These are phyloP conservation scores for Meloidogyne floridensis DNA, from an alignment of 1,140 invertebrate species.

Conservation along the genomic window DNA sequence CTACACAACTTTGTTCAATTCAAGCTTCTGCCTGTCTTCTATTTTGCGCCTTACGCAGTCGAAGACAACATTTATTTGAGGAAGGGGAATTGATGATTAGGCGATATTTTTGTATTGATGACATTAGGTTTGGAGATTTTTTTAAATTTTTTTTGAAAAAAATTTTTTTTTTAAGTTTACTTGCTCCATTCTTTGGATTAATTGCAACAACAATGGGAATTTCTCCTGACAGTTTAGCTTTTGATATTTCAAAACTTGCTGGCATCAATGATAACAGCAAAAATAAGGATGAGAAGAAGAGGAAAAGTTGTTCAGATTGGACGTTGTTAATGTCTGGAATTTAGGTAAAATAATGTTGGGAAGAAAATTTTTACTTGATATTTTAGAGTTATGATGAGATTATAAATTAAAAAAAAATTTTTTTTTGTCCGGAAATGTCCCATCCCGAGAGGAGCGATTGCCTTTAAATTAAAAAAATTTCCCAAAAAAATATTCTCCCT, in stretches of 20 bases:
- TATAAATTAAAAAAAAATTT: not conserved
- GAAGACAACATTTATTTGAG: constrained; percentile 15
- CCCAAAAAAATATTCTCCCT: too few species aligned
- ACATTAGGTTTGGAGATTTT: not conserved
- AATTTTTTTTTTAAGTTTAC: constrained; percentile 6
- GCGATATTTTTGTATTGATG: constrained; percentile 20
- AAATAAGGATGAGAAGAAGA: not conserved
- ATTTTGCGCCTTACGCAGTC: constrained; percentile 18
- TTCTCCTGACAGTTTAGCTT: not conserved
- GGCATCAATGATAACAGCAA: not conserved
- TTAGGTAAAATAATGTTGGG: not conserved
- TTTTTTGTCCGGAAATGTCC: not conserved
- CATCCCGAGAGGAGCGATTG: not conserved
- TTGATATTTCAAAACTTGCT: not conserved
- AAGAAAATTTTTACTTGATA: not conserved
- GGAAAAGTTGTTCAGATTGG: not conserved
- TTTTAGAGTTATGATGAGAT: not conserved
- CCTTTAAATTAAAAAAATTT: not conserved
- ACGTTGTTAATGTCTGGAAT: not conserved
- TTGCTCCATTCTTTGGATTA: constrained; percentile 10
- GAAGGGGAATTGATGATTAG: constrained; percentile 23
- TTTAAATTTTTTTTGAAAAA: not conserved
- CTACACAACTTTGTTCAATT: constrained; percentile 22
- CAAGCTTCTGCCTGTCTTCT: constrained; percentile 29
- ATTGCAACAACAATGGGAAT: constrained; percentile 11